These are phyloP conservation scores for Hiodon tergisus DNA, from an alignment of 2,113 vertebrate genomes.

Conservation along the genomic window DNA sequence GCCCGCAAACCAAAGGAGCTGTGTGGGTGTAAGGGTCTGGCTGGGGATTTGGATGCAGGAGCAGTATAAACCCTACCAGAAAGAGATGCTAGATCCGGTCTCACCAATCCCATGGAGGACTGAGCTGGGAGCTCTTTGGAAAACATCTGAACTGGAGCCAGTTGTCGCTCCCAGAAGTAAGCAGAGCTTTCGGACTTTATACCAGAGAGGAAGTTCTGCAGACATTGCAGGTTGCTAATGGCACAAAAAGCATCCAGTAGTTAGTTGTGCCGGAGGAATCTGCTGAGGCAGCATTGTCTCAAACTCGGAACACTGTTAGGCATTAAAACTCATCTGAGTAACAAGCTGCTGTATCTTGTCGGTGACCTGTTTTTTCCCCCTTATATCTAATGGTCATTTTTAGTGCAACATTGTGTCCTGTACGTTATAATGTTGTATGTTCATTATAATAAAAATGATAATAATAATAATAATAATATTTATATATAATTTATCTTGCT, in stretches of 20 bases:
- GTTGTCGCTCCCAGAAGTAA: not conserved
- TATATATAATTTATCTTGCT: no score
- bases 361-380: not conserved
- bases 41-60: conserved; percentile 8
- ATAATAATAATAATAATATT: no score
- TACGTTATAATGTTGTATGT: not conserved
- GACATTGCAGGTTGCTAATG: not conserved
- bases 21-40: conserved; percentile 5
- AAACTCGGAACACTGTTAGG: not conserved
- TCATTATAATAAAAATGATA: not conserved
- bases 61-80: conserved; percentile 16
- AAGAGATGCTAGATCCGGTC: not conserved
- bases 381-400: not conserved
- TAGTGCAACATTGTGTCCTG: not conserved
- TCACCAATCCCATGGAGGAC: no score
- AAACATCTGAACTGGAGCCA: not conserved
- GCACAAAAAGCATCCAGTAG: not conserved
- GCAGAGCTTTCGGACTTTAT: not conserved
- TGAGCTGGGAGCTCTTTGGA: no score
- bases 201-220: not conserved
- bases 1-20: not conserved
- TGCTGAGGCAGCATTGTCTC: not conserved
- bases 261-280: not conserved
- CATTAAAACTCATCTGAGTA: no score
- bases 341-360: no score